Evolutionary conservation across 2,797 vertebrate genomes (phyloP).

Genomic region (Siniperca undulata): DNA sequence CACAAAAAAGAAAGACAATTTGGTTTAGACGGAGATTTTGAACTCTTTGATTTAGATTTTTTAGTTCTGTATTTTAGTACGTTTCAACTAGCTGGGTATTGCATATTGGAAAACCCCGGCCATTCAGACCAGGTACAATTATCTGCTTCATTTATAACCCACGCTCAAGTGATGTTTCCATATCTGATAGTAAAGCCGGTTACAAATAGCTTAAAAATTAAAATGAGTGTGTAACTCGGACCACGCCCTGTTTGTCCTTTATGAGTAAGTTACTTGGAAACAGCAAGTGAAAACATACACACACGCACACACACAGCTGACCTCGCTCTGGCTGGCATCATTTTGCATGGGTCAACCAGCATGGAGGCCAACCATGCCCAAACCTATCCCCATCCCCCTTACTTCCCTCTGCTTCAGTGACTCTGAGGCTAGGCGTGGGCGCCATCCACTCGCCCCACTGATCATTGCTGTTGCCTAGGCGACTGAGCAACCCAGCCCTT

Average conservation of each 20-base stretch:
- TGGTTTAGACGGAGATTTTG: background rate
- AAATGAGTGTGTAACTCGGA: background rate
- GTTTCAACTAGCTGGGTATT: background rate
- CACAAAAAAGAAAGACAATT: background rate
- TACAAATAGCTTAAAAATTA: background rate
- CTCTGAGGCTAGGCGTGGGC: constrained; percentile 65
- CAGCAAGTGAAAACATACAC: background rate
- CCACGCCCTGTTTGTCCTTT: constrained; percentile 48
- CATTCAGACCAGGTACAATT: background rate
- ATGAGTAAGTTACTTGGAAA: constrained; percentile 24
- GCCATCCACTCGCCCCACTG: constrained; percentile 75
- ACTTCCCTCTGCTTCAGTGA: constrained; percentile 68
- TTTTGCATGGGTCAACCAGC: constrained; percentile 70
- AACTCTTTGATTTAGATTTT: background rate
- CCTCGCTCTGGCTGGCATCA: constrained; percentile 59
- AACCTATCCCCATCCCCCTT: constrained; percentile 58
- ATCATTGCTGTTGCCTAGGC: constrained; percentile 77
- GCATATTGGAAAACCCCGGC: background rate
- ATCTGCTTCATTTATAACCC: constrained; percentile 3
- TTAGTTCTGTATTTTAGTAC: background rate
- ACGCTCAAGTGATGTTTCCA: background rate
- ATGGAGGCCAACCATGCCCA: constrained; percentile 56
- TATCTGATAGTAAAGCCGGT: background rate
- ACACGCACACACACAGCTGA: constrained; percentile 37
- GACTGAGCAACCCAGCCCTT: constrained; percentile 74